Conservation (phyloP, 2,888 invertebrate genomes). For the Nudaria mundana region DNA sequence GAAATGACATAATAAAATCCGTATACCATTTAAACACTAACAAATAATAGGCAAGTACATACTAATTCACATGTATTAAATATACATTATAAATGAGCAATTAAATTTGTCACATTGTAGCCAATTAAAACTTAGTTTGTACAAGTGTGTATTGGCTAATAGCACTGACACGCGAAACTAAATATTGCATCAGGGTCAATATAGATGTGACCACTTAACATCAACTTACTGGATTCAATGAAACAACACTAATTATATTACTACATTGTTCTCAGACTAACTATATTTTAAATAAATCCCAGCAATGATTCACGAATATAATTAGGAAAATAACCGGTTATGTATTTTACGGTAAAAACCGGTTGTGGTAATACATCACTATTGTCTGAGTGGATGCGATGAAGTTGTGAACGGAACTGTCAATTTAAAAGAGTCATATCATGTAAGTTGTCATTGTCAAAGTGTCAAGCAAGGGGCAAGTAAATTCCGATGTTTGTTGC, state of each 20-base stretch:
- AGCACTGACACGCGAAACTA: slow-evolving; percentile 16
- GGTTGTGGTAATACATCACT: slow-evolving; percentile 13
- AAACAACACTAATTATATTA: not conserved
- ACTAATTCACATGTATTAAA: slow-evolving; percentile 17
- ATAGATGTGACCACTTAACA: slow-evolving; percentile 2
- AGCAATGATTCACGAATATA: slow-evolving; percentile 4
- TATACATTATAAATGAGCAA: slow-evolving; percentile 28
- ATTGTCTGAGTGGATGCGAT: not conserved
- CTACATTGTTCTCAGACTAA: slow-evolving; percentile 7
- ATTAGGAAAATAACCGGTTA: slow-evolving; percentile 5
- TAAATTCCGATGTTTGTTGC: not conserved
- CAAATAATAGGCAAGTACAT: slow-evolving; percentile 6
- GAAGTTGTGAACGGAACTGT: no score
- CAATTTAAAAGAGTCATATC: slow-evolving; percentile 4
- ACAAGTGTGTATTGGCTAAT: slow-evolving; percentile 51
- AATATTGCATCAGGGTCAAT: slow-evolving; percentile 5
- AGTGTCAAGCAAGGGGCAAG: no score
- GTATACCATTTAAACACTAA: slow-evolving; percentile 7
- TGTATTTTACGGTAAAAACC: slow-evolving; percentile 1
- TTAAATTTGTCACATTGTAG: slow-evolving; percentile 36
- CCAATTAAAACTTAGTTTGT: slow-evolving; percentile 43
- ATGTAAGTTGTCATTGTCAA: no score
- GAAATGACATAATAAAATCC: slow-evolving; percentile 22
- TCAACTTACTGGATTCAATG: not conserved
- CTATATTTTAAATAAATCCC: slow-evolving; percentile 1